Percentiles rank a stretch among this genome's conserved stretches.
Evolutionary conservation across 2,113 vertebrate species (phyloP).

Genomic region (Menura novaehollandiae): DNA sequence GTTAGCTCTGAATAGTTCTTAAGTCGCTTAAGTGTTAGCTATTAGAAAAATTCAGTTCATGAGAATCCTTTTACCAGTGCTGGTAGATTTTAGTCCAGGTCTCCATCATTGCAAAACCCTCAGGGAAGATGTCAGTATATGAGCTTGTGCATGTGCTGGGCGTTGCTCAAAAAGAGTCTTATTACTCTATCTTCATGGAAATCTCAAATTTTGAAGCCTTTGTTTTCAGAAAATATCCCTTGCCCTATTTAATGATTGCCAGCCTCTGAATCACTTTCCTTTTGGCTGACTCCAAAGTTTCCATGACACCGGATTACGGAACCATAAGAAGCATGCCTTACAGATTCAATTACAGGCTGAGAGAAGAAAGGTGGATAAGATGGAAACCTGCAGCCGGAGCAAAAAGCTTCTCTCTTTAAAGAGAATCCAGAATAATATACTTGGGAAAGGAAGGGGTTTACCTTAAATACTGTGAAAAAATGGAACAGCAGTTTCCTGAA

Average conservation of each 20-base stretch:
- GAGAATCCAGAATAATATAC: neutral
- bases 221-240: neutral
- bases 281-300: conserved; percentile 10
- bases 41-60: neutral
- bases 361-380: conserved; percentile 17
- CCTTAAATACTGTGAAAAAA: neutral
- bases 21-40: neutral
- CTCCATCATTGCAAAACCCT: neutral
- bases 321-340: neutral
- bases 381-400: neutral
- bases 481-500: neutral
- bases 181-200: neutral
- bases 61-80: neutral
- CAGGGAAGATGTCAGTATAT: neutral
- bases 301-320: neutral
- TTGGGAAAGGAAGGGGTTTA: neutral
- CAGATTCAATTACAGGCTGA: neutral
- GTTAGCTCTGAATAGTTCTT: neutral
- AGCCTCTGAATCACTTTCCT: neutral
- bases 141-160: neutral
- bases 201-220: neutral
- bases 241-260: neutral
- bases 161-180: neutral
- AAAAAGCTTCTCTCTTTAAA: neutral
- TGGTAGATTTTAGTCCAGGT: neutral